phyloP scores from a whole-genome alignment of 2,888 invertebrate species.

The Octodonta nipae region DNA sequence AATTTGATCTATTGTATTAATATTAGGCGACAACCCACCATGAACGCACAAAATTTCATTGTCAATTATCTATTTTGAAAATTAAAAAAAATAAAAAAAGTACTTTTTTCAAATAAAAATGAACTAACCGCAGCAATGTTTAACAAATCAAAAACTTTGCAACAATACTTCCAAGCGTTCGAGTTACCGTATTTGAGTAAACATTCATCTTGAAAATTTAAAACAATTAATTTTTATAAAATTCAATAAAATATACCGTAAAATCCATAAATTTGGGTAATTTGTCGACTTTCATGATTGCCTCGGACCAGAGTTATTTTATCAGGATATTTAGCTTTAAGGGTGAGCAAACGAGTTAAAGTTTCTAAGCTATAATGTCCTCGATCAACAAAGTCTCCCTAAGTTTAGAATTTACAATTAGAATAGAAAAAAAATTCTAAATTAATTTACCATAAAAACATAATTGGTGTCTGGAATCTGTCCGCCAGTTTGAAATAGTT shows the following conservation, averaged over 20 bases:
- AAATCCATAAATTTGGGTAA: conserved; percentile 97
- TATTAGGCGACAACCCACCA: conserved; percentile 93
- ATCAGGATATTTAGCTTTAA: conserved; percentile 82
- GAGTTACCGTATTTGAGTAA: conserved; percentile 97
- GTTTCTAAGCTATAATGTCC: conserved; percentile 95
- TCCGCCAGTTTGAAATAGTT: conserved; percentile 82
- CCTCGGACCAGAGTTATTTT: conserved; percentile 89
- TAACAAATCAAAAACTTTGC: conserved; percentile 92
- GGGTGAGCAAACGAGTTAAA: conserved; percentile 75
- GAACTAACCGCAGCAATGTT: conserved; percentile 92
- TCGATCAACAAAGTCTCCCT: conserved; percentile 92
- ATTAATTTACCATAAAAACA: conserved; percentile 92
- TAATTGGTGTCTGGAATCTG: conserved; percentile 88
- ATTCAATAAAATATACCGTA: too few species aligned
- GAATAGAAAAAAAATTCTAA: too few species aligned
- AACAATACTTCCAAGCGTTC: conserved; percentile 97
- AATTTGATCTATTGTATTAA: conserved; percentile 93
- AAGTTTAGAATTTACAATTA: too few species aligned
- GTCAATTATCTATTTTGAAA: conserved; percentile 71
- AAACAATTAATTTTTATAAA: too few species aligned
- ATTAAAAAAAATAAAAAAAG: conserved; percentile 1
- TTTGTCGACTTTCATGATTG: conserved; percentile 97
- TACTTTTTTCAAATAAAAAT: too few species aligned
- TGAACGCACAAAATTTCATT: conserved; percentile 96
- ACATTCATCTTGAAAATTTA: too few species aligned